Percentiles rank a stretch among this genome's conserved stretches.
Conservation (phyloP, 2,113 vertebrate species). For the Saimiri boliviensis region DNA sequence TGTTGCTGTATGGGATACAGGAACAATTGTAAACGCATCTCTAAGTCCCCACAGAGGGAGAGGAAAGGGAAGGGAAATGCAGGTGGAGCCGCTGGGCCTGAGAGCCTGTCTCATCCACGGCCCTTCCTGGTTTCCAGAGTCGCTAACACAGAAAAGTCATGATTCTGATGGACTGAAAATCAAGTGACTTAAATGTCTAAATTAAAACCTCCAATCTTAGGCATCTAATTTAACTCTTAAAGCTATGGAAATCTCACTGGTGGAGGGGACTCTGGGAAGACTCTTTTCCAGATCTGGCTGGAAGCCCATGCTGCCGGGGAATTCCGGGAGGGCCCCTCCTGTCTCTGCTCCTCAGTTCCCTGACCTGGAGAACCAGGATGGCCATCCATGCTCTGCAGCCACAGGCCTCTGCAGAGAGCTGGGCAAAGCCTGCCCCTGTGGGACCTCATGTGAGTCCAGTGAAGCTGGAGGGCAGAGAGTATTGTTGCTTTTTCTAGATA, state of each 20-base stretch:
- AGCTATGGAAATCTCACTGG: rapidly evolving
- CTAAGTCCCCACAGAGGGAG: no score
- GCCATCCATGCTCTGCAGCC: background rate
- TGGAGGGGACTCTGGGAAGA: rapidly evolving
- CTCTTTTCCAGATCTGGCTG: no score
- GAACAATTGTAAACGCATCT: no score
- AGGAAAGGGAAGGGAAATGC: background rate
- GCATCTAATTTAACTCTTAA: background rate
- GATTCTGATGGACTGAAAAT: background rate
- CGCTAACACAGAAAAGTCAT: background rate
- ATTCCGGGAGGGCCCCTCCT: background rate
- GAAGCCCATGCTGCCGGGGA: no score
- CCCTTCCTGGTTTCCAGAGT: background rate
- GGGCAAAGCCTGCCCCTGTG: rapidly evolving
- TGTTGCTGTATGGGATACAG: background rate
- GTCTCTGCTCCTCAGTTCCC: background rate
- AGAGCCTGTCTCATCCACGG: rapidly evolving
- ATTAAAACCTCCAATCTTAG: background rate
- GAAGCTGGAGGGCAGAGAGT: background rate
- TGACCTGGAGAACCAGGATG: background rate
- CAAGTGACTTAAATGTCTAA: no score
- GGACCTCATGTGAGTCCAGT: no score
- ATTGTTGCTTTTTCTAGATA: background rate
- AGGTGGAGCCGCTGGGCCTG: rapidly evolving
- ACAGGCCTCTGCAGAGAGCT: no score